These are phyloP conservation scores for Myopa tessellatipennis DNA, from an alignment of 2,888 invertebrate species.

Conservation along the genomic window DNA sequence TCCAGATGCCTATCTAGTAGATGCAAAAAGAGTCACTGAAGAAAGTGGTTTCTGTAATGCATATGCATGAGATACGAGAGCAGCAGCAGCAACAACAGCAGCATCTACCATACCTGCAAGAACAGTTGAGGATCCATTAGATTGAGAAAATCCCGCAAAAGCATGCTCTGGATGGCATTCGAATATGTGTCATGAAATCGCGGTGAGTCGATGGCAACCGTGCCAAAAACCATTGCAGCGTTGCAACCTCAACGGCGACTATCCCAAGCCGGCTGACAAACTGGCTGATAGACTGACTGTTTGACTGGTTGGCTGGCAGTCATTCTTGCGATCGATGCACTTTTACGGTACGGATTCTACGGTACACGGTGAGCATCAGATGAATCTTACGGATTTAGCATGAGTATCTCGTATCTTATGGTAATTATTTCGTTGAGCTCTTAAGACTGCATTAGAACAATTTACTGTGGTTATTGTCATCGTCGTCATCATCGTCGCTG, in stretches of 20 bases:
- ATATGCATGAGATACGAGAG: slow-evolving; percentile 9
- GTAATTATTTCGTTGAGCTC: not conserved
- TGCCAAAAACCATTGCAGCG: slow-evolving; percentile 24
- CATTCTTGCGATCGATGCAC: slow-evolving; percentile 13
- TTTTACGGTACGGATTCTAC: slow-evolving; percentile 10
- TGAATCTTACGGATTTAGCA: slow-evolving; percentile 15
- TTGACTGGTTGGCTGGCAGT: slow-evolving; percentile 19
- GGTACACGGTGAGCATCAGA: not conserved
- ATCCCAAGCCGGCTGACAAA: slow-evolving; percentile 39
- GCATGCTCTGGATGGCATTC: slow-evolving; percentile 13
- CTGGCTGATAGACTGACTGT: too few species aligned
- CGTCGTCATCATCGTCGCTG: not conserved
- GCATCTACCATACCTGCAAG: not conserved
- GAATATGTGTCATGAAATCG: slow-evolving; percentile 15
- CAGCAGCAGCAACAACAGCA: not conserved
- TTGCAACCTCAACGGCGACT: slow-evolving; percentile 43
- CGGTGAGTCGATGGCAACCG: slow-evolving; percentile 37
- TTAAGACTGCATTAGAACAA: slow-evolving; percentile 11
- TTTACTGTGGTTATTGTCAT: slow-evolving; percentile 15
- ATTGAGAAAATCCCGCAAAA: not conserved
- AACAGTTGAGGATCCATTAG: slow-evolving; percentile 3
- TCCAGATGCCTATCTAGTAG: not conserved
- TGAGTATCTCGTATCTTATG: slow-evolving; percentile 27
- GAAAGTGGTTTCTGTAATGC: slow-evolving; percentile 27
- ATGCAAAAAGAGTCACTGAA: not conserved